Base-by-base conservation (phyloP, 2,113 vertebrate species). In the Oenanthe oenanthe region DNA sequence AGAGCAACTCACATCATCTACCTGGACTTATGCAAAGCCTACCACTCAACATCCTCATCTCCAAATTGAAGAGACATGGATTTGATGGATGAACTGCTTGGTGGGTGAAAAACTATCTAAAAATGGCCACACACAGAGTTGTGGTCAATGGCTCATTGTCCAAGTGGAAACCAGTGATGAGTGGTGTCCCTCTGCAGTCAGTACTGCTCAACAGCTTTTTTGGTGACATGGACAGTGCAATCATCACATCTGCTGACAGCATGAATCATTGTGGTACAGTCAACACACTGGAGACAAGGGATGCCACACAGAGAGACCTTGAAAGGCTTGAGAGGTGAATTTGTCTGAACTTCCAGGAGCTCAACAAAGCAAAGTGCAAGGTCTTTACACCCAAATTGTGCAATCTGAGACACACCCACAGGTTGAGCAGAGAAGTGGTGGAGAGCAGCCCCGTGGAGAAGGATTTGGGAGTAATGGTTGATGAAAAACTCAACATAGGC, bases 141-240 rank as follows among this genome's bases (percentile, higher is more conserved):
- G 13, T 78, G 18, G 14, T 63, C 50, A 74, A 1, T 7, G 12
- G 24, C 25, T 47, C 19, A 7, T 40, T 48, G 40, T 56, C 57
- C 34, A 21, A 3, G 1, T n/a, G 56, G 48, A 78, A 28, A 54
- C n/a, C 18, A n/a, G 57, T 40, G 48, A 34, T 1, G 2, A 34
- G 40, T 24, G 5, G 19, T 24, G 10, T 77, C 56, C 12, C 47
- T 61, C 40, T 2, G 4, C 1, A 0, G 40, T 53, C n/a, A 19
- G 16, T 48, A 56, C 20, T 48, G 16, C 54, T 48, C 29, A 31
- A 0, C 13, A 34, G 54, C 29, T 78, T 54, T 42, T 13, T 10
- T 63, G 74, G 24, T 63, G 48, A 21, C 20, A 21, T 34, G 40
- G 19, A 56, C 40, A 42, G 25, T 71, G 24, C n/a, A 29, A 14